Percentiles rank a stretch among this genome's conserved stretches.
phyloP scores from a whole-genome alignment of 2,888 invertebrate species.

The Caenorhabditis becei region DNA sequence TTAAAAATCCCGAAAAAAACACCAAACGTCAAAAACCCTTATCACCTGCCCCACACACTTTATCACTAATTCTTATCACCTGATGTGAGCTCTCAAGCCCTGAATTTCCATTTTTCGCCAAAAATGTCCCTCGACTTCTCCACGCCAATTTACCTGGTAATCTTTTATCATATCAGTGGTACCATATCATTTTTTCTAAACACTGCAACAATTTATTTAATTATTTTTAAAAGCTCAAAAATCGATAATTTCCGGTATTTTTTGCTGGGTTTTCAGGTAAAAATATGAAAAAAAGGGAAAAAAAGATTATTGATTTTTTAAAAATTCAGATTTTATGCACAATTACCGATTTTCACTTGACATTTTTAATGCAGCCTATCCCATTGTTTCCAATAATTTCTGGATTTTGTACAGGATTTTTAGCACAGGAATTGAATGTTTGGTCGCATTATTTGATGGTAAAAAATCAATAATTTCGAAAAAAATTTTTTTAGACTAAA shows the following conservation, averaged over 20 bases:
- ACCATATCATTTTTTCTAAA: slow-evolving; percentile 19
- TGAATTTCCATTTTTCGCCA: background rate
- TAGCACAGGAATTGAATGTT: background rate
- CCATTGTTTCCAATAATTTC: slow-evolving; percentile 20
- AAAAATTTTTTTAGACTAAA: background rate
- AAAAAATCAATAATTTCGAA: too few species aligned
- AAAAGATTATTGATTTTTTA: too few species aligned
- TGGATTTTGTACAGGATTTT: slow-evolving; percentile 10
- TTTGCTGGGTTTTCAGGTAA: slow-evolving; percentile 39
- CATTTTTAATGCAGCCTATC: slow-evolving; percentile 13
- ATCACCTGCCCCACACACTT: too few species aligned
- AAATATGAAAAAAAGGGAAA: too few species aligned
- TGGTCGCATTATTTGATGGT: slow-evolving; percentile 7
- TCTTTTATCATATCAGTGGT: slow-evolving; percentile 28
- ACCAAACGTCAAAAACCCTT: too few species aligned
- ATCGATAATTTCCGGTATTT: slow-evolving; percentile 39
- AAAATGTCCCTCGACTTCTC: slow-evolving; percentile 18
- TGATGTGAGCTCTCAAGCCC: too few species aligned
- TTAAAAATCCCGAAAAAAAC: too few species aligned
- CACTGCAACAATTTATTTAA: slow-evolving; percentile 12
- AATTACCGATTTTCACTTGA: slow-evolving; percentile 6
- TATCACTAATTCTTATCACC: too few species aligned
- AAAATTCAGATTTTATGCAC: slow-evolving; percentile 17
- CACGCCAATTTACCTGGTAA: slow-evolving; percentile 22
- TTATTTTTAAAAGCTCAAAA: slow-evolving; percentile 17